phyloP scores from a whole-genome alignment of 1,140 invertebrate genomes.

The Zaprionus taronus region DNA sequence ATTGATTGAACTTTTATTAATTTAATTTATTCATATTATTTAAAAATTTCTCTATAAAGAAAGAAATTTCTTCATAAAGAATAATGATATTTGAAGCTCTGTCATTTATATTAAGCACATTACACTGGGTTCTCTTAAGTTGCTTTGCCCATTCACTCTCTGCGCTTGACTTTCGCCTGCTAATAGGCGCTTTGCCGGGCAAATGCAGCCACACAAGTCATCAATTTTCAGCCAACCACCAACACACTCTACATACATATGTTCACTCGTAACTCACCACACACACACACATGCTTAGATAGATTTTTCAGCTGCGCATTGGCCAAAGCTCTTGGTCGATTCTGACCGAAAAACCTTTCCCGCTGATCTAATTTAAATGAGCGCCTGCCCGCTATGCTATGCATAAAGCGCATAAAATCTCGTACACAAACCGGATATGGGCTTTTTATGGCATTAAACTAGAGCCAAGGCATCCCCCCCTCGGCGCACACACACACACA shows the following conservation, averaged over 20 bases:
- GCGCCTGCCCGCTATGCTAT: constrained; percentile 20
- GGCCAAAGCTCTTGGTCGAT: constrained; percentile 22
- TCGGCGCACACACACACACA: background rate
- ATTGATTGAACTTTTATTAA: too few relatives aligned
- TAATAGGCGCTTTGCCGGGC: constrained; percentile 1
- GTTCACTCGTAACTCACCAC: constrained; percentile 24
- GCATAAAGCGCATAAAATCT: constrained; percentile 65
- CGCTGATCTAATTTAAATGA: constrained; percentile 77
- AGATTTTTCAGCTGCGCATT: constrained; percentile 16
- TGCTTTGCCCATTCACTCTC: background rate
- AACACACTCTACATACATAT: constrained; percentile 15
- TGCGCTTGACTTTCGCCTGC: constrained; percentile 23
- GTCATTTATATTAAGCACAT: background rate
- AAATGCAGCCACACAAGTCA: constrained; percentile 28
- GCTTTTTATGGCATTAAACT: constrained; percentile 64
- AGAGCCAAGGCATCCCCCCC: constrained; percentile 8
- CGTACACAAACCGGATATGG: constrained; percentile 68
- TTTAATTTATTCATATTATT: too few relatives aligned
- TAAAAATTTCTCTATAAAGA: too few relatives aligned
- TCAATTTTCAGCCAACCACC: constrained; percentile 21
- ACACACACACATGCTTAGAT: background rate
- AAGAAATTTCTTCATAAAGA: too few relatives aligned
- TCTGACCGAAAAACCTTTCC: constrained; percentile 36
- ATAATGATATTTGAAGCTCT: too few relatives aligned
- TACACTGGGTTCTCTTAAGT: background rate